Evolutionary conservation across 2,888 invertebrate species (phyloP).

Genomic region (Tuta absoluta): DNA sequence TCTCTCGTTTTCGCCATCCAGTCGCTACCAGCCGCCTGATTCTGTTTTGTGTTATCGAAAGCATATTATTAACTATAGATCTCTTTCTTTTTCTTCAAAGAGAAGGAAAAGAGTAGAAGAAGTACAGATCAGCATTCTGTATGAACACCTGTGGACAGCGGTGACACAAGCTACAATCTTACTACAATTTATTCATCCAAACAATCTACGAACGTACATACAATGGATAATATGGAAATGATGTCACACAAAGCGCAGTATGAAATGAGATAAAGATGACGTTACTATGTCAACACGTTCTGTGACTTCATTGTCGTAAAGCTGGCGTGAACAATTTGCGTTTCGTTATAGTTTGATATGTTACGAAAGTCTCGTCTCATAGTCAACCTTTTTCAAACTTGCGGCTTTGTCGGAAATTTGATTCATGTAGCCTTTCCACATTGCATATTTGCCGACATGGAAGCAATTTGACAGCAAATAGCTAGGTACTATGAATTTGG

Average conservation of each 20-base stretch:
- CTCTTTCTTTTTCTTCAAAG: neutral
- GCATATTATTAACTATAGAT: too few species aligned
- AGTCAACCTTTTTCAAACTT: neutral
- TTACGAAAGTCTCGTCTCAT: neutral
- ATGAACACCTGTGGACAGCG: neutral
- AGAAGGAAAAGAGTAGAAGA: too few species aligned
- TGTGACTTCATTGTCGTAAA: conserved; percentile 17
- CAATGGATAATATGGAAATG: conserved; percentile 18
- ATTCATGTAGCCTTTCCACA: neutral
- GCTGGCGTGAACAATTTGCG: conserved; percentile 13
- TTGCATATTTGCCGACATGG: too few species aligned
- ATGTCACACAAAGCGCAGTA: conserved; percentile 10
- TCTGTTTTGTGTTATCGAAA: too few species aligned
- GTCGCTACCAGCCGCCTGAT: too few species aligned
- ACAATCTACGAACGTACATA: too few species aligned
- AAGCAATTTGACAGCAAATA: too few species aligned
- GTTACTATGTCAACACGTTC: conserved; percentile 15
- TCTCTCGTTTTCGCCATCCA: too few species aligned
- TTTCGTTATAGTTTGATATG: neutral
- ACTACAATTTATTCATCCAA: neutral
- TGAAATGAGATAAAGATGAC: conserved; percentile 6
- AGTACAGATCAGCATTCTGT: too few species aligned
- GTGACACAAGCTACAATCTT: neutral
- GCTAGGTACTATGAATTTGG: too few species aligned
- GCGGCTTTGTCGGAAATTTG: neutral